Conservation (phyloP, 2,113 vertebrate genomes). For the Bombycilla garrulus region DNA sequence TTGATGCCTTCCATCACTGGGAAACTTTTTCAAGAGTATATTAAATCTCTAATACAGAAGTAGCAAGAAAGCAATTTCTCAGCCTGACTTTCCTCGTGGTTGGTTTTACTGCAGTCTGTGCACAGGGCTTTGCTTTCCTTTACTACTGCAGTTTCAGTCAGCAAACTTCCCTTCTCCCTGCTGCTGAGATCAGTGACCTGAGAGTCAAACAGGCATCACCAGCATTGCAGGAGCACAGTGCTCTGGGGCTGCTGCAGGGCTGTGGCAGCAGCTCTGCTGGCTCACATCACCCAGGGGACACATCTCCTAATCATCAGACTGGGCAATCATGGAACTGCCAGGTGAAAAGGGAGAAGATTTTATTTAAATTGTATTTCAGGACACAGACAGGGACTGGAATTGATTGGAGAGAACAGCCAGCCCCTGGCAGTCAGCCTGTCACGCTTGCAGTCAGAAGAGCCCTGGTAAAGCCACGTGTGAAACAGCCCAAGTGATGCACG, state of each 20-base stretch:
- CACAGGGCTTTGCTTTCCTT: background rate
- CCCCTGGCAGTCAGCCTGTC: background rate
- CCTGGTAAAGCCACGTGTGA: background rate
- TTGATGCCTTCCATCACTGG: background rate
- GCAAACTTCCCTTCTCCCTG: background rate
- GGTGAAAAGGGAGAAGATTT: background rate
- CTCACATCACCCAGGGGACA: background rate
- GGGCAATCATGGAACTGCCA: background rate
- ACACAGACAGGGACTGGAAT: background rate
- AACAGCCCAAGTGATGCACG: background rate
- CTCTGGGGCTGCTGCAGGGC: background rate
- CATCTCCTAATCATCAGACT: background rate
- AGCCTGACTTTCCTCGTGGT: background rate
- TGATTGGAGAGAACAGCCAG: background rate
- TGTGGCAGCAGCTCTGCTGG: background rate
- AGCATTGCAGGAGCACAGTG: background rate
- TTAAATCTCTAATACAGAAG: conserved; percentile 14
- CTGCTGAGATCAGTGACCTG: background rate
- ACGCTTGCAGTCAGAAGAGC: rapidly evolving
- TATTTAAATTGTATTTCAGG: background rate
- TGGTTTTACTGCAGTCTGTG: background rate
- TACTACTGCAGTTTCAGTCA: background rate
- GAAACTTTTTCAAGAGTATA: background rate
- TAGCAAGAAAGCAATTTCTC: conserved; percentile 41
- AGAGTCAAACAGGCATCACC: background rate